These are phyloP conservation scores for Corella eumyota DNA, from an alignment of 23 tunicate genomes.

Conservation along the genomic window DNA sequence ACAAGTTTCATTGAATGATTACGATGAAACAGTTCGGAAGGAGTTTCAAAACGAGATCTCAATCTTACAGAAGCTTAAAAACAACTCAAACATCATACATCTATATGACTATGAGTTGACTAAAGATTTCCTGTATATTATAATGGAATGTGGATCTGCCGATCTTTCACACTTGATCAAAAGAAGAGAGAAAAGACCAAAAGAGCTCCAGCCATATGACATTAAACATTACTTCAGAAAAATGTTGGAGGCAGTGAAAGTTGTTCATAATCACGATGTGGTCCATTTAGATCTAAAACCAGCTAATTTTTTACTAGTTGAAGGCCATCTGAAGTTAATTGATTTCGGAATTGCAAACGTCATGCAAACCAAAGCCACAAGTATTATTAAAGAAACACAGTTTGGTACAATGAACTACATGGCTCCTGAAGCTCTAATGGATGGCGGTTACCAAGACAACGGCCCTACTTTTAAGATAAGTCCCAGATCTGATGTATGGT, in stretches of 20 bases:
- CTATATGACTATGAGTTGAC: constrained; percentile 35
- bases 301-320: constrained; percentile 68
- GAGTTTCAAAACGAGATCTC: constrained; percentile 67
- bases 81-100: constrained; percentile 49
- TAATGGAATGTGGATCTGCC: constrained; percentile 75
- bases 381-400: constrained; percentile 74
- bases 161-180: constrained; percentile 47
- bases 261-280: constrained; percentile 81
- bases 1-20: constrained; percentile 33
- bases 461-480: constrained; percentile 48
- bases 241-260: constrained; percentile 58
- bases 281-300: constrained; percentile 89
- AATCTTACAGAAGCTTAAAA: constrained; percentile 37
- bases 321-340: constrained; percentile 58
- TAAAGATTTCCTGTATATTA: constrained; percentile 16
- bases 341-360: constrained; percentile 89
- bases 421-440: constrained; percentile 82
- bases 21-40: constrained; percentile 31
- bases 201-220: constrained; percentile 27
- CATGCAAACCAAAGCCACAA: constrained; percentile 72
- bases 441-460: constrained; percentile 21
- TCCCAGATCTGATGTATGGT: constrained; percentile 87
- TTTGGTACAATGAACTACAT: constrained; percentile 86
- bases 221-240: constrained; percentile 57
- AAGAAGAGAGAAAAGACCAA: constrained; percentile 5